Evolutionary conservation across 2,113 vertebrate species (phyloP).

Genomic region (Phodopus roborovskii): DNA sequence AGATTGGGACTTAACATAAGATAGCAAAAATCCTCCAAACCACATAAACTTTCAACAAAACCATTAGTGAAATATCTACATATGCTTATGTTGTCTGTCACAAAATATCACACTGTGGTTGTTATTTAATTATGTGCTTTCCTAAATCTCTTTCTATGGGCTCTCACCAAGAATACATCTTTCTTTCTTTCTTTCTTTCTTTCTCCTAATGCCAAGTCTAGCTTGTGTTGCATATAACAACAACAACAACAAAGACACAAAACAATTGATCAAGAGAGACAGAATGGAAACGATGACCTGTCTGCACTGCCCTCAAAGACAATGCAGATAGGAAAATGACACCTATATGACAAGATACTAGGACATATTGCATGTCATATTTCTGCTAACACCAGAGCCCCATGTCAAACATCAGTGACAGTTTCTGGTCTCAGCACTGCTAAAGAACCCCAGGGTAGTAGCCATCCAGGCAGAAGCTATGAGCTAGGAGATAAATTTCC

Average conservation of each 20-base stretch:
- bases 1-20: not conserved
- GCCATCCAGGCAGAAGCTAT: conserved; percentile 26
- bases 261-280: not conserved
- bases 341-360: not conserved
- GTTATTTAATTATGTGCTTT: not conserved
- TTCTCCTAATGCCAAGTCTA: not conserved
- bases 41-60: not conserved
- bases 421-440: conserved; percentile 18
- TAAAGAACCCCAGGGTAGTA: conserved; percentile 24
- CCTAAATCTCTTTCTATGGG: not conserved
- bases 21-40: not conserved
- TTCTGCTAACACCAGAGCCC: conserved; percentile 9
- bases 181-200: not conserved
- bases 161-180: not conserved
- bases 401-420: conserved; percentile 33
- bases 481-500: conserved; percentile 31
- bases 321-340: not conserved
- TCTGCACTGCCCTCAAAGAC: not conserved
- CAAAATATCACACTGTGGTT: not conserved
- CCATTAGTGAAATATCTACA: not conserved
- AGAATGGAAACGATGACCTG: not conserved
- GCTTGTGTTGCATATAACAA: not conserved
- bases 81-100: not conserved
- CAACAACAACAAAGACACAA: not conserved
- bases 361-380: not conserved